Base-by-base conservation (phyloP, 2,797 vertebrate genomes). In the Pantherophis alleghaniensis region DNA sequence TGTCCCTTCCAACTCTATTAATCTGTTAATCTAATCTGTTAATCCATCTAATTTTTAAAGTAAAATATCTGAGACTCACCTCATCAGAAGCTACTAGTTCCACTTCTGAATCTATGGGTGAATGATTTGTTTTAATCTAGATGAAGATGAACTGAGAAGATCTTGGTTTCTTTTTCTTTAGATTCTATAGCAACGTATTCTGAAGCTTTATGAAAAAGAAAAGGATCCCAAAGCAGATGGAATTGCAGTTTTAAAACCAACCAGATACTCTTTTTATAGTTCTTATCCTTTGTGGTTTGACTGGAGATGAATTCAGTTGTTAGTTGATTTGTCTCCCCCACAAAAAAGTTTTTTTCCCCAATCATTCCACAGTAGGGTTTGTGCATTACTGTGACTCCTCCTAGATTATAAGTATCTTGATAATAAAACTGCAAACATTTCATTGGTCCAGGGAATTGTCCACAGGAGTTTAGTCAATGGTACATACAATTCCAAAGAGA, bases 61-160 rank as follows among this genome's bases (percentile, higher is more conserved):
- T 22, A 22, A 57, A 92, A 53, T 16, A 53, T 14, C 37, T 87
- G 59, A n/a, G 24, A 66, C 92, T 90, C 79, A 90, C 92, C 88
- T 90, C 32, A 16, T 90, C 51, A 83, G 88, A 26, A 47, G 32
- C 22, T 56, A 24, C 47, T 86, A 66, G 10, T 66, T 55, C 47
- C n/a, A 55, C n/a, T 83, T 83, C 37, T 83, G 74, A 47, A 83
- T 47, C 37, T 47, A 83, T 83, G 74, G 4, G 20, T 24, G 4
- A 47, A 83, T 83, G 37, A 47, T 24, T 9, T 83, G 74, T 83
- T 83, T 83, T 47, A 83, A 83, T 83, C 9, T 47, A 47, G 10
- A 47, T 47, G 74, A 47, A 47, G 24, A 83, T 12, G 20, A 83
- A 83, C 20, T 83, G 37, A 47, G 74, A 47, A 24, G 20, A 24